Evolutionary conservation across 2,888 invertebrate genomes (phyloP).

Genomic region (Myopa testacea): DNA sequence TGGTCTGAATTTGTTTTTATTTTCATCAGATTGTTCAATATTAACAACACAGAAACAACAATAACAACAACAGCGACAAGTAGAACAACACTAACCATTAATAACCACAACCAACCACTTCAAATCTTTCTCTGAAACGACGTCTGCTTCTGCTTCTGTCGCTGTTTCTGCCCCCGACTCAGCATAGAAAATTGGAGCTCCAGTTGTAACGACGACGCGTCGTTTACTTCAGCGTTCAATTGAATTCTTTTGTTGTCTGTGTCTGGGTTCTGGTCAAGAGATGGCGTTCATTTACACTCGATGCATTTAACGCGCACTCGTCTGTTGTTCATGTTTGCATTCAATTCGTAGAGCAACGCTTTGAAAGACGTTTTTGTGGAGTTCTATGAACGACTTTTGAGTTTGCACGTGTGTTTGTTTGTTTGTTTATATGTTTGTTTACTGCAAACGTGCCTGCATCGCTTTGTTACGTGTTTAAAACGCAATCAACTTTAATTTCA

Average conservation of each 20-base stretch:
- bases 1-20: no score
- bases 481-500: slow-evolving; percentile 65
- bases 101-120: no score
- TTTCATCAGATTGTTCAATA: no score
- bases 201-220: neutral
- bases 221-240: neutral
- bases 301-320: neutral
- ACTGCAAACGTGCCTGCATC: slow-evolving; percentile 56
- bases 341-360: no score
- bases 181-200: slow-evolving; percentile 37
- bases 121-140: no score
- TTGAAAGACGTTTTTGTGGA: neutral
- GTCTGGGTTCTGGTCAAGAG: slow-evolving; percentile 25
- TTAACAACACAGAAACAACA: no score
- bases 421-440: slow-evolving; percentile 37
- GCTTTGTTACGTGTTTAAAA: slow-evolving; percentile 58
- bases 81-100: no score
- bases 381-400: neutral
- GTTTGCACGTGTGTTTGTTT: neutral
- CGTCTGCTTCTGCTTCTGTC: no score
- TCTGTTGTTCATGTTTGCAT: no score
- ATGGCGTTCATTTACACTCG: slow-evolving; percentile 1
- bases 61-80: no score
- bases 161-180: neutral
- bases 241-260: neutral